A percentile compares a stretch with the other conserved stretches of the same genome.
phyloP scores from a whole-genome alignment of 2,888 invertebrate genomes.

The Aspidiotus destructor region DNA sequence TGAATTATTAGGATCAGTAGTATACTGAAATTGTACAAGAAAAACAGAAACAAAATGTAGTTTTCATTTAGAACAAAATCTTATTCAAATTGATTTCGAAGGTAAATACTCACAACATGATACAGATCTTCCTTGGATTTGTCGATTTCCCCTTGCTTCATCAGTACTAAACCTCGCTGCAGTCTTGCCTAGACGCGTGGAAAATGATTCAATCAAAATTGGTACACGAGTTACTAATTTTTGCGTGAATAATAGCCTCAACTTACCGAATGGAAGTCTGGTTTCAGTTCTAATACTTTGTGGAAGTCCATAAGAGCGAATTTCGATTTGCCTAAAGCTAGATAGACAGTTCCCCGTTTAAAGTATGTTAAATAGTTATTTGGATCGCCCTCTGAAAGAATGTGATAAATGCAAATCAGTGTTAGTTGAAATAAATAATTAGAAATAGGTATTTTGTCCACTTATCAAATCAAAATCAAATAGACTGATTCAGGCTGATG shows the following conservation, averaged over 20 bases:
- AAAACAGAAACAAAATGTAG: conserved; percentile 4
- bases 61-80: conserved; percentile 1
- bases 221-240: neutral
- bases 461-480: neutral
- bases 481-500: too few relatives aligned
- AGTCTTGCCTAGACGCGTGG: conserved; percentile 49
- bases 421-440: neutral
- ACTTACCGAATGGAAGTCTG: conserved; percentile 84
- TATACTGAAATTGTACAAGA: neutral
- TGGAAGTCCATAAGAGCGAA: conserved; percentile 90
- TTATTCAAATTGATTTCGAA: neutral
- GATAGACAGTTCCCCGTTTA: conserved; percentile 88
- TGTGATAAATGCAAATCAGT: conserved; percentile 1
- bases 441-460: neutral
- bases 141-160: conserved; percentile 79
- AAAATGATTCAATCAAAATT: neutral
- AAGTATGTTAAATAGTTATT: conserved; percentile 92
- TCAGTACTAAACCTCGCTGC: conserved; percentile 76
- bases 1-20: conserved; percentile 27
- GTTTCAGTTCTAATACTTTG: conserved; percentile 82
- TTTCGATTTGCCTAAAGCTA: conserved; percentile 90
- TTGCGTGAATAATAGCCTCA: neutral
- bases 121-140: conserved; percentile 73
- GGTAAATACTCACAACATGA: conserved; percentile 64
- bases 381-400: conserved; percentile 78